A percentile compares a stretch with the other conserved stretches of the same genome.
Conservation (phyloP, 2,888 invertebrate genomes). For the Cheilosia vulpina region DNA sequence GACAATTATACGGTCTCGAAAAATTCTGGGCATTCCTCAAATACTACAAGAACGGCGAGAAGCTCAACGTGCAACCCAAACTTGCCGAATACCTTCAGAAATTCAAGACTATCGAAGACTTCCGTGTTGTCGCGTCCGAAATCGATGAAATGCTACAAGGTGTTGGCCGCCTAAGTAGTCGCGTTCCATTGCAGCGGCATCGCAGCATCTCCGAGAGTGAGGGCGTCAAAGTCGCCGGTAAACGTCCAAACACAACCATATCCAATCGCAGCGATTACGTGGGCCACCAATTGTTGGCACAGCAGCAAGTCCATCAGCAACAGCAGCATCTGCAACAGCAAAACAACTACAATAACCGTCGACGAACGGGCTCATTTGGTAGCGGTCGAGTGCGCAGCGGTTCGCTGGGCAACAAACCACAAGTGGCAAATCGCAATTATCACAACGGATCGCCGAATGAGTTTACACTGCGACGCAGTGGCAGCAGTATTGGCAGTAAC, state of each 20-base stretch:
- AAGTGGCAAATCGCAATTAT: constrained; percentile 81
- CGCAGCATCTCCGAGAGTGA: constrained; percentile 88
- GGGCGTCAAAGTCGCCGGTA: constrained; percentile 81
- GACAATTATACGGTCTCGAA: constrained; percentile 98
- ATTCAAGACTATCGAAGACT: constrained; percentile 95
- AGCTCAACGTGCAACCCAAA: constrained; percentile 89
- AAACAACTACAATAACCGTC: constrained; percentile 79
- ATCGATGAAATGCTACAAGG: constrained; percentile 86
- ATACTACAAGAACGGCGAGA: constrained; percentile 93
- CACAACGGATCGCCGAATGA: constrained; percentile 81
- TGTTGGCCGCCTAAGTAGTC: constrained; percentile 84
- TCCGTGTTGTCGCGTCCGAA: constrained; percentile 88
- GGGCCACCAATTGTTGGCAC: constrained; percentile 78
- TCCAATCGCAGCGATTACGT: constrained; percentile 83
- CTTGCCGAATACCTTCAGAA: constrained; percentile 89
- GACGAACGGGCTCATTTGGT: constrained; percentile 83
- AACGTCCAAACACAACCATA: constrained; percentile 82
- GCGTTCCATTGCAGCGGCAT: constrained; percentile 85
- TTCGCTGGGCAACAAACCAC: constrained; percentile 82
- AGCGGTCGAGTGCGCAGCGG: constrained; percentile 83
- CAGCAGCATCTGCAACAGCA: constrained; percentile 79
- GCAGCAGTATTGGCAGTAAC: constrained; percentile 79
- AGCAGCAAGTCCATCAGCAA: constrained; percentile 79
- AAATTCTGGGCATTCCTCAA: constrained; percentile 99
- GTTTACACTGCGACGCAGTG: constrained; percentile 78